Conservation (phyloP, 2,888 invertebrate genomes). For the Drosophila heteroneura region DNA sequence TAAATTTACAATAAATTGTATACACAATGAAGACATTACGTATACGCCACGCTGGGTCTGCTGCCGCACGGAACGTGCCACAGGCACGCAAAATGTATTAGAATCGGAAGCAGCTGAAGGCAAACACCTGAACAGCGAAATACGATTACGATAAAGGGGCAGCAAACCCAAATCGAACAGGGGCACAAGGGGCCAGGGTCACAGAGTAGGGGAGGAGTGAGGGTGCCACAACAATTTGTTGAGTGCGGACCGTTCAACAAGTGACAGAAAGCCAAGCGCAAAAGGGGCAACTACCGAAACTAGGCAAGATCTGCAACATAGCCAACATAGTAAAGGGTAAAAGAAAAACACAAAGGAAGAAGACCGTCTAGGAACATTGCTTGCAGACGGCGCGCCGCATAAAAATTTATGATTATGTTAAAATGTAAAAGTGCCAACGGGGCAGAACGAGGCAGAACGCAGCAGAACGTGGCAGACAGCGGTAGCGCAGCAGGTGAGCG, state of each 20-base stretch:
- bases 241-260: conserved; percentile 66
- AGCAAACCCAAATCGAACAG: conserved; percentile 35
- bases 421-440: conserved; percentile 77
- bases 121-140: conserved; percentile 75
- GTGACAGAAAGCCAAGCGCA: conserved; percentile 38
- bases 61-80: conserved; percentile 56
- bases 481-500: conserved; percentile 69
- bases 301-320: conserved; percentile 45
- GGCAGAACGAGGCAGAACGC: conserved; percentile 15
- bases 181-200: neutral
- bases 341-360: neutral
- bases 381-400: conserved; percentile 76
- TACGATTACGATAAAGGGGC: conserved; percentile 66
- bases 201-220: neutral
- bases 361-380: conserved; percentile 46
- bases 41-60: conserved; percentile 67
- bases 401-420: conserved; percentile 81
- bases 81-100: conserved; percentile 70
- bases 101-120: conserved; percentile 78
- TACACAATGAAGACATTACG: conserved; percentile 78
- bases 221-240: conserved; percentile 64
- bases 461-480: conserved; percentile 17
- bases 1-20: conserved; percentile 73
- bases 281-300: conserved; percentile 68
- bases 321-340: neutral